A percentile compares a stretch with the other conserved stretches of the same genome.
phyloP scores from a whole-genome alignment of 30 jellyfish, hydroid and myxozoan species.

The Hydra vulgaris region DNA sequence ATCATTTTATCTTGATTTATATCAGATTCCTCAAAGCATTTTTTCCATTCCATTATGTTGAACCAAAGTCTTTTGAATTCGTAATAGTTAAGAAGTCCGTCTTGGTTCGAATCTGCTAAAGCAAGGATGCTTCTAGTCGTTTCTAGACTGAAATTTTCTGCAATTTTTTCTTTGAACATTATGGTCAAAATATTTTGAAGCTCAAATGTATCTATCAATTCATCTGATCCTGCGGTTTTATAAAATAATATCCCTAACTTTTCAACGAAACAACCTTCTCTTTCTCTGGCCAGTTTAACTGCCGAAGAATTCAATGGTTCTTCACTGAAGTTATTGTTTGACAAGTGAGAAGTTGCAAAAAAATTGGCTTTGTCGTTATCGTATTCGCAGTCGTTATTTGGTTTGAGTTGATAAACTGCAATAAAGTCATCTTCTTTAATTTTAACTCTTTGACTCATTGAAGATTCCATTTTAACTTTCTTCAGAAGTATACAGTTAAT shows the following conservation, averaged over 20 bases:
- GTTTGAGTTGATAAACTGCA: not conserved
- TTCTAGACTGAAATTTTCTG: not conserved
- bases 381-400: not conserved
- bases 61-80: conserved; percentile 7
- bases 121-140: not conserved
- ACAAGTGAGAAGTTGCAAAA: not conserved
- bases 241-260: not conserved
- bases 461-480: too few species aligned
- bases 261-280: not conserved
- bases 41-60: conserved; percentile 6
- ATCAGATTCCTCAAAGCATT: conserved; percentile 1
- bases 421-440: not conserved
- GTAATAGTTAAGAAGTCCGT: not conserved
- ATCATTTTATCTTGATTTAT: not conserved
- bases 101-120: not conserved
- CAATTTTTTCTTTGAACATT: not conserved
- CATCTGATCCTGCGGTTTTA: conserved; percentile 6
- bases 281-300: not conserved
- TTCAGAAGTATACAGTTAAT: too few species aligned
- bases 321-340: not conserved
- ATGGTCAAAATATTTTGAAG: not conserved
- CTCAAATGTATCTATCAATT: conserved; percentile 1
- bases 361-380: not conserved
- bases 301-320: not conserved
- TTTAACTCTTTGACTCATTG: too few species aligned